Evolutionary conservation across 2,888 invertebrate species (phyloP).

Genomic region (Brenthis daphne): DNA sequence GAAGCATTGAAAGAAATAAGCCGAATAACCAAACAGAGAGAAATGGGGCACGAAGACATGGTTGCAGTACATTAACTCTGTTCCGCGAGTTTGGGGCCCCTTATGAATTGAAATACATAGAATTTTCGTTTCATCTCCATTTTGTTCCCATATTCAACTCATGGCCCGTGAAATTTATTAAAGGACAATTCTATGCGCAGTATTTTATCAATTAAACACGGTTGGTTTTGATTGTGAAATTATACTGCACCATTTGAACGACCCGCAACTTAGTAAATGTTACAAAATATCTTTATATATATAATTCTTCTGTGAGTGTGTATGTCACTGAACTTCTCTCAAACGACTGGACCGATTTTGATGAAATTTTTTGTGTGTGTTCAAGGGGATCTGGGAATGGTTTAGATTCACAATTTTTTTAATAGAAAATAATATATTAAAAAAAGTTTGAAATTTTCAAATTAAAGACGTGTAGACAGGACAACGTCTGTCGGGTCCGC

Average conservation of each 20-base stretch:
- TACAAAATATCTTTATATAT: too few relatives aligned
- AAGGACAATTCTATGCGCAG: slow-evolving; percentile 64
- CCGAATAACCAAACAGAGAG: slow-evolving; percentile 26
- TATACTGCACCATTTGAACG: slow-evolving; percentile 62
- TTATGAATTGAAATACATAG: slow-evolving; percentile 65
- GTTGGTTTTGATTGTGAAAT: slow-evolving; percentile 68
- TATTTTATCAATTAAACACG: slow-evolving; percentile 77
- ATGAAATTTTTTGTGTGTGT: too few relatives aligned
- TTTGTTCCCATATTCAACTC: slow-evolving; percentile 67
- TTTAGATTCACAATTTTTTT: too few relatives aligned
- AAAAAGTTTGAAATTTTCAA: too few relatives aligned
- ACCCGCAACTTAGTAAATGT: slow-evolving; percentile 57
- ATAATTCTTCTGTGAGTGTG: too few relatives aligned
- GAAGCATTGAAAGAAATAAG: slow-evolving; percentile 17
- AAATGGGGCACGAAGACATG: slow-evolving; percentile 54
- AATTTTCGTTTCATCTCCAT: slow-evolving; percentile 74
- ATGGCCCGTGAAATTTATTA: slow-evolving; percentile 75
- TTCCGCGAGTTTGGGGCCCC: slow-evolving; percentile 52
- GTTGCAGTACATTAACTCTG: slow-evolving; percentile 65
- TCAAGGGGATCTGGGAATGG: too few relatives aligned
- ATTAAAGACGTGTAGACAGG: too few relatives aligned
- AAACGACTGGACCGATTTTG: too few relatives aligned
- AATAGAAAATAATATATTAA: too few relatives aligned
- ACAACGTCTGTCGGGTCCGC: too few relatives aligned
- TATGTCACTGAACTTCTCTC: too few relatives aligned